Evolutionary conservation across 2,113 vertebrate genomes (phyloP).

Genomic region (Brevimyrus niger): DNA sequence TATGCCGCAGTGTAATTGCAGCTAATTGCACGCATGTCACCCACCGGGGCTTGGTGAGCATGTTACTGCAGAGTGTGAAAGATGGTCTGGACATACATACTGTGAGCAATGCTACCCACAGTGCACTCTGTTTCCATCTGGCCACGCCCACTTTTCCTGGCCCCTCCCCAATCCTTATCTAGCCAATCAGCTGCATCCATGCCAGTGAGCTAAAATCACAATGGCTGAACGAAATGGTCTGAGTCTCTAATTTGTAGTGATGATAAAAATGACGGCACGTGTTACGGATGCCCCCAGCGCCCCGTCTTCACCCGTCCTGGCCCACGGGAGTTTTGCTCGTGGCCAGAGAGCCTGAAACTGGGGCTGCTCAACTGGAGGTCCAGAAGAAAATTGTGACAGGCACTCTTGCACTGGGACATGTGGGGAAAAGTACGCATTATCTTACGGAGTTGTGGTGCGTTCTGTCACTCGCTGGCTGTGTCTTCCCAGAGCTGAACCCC

Average conservation of each 20-base stretch:
- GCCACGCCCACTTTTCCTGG: background rate
- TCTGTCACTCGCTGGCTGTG: background rate
- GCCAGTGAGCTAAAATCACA: background rate
- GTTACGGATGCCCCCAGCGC: background rate
- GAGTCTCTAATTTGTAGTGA: background rate
- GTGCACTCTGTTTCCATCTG: background rate
- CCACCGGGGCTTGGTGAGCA: too few relatives aligned
- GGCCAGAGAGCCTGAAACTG: background rate
- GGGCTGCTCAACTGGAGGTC: background rate
- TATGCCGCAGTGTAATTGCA: background rate
- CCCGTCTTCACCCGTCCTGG: background rate
- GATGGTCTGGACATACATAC: background rate
- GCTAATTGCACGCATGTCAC: background rate
- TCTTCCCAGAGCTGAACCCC: background rate
- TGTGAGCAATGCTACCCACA: background rate
- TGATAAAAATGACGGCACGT: background rate
- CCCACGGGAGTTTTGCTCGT: background rate
- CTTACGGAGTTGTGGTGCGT: background rate
- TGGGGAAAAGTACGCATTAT: background rate
- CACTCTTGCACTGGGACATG: background rate
- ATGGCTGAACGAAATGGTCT: background rate
- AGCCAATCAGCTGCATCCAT: background rate
- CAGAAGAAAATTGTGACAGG: background rate
- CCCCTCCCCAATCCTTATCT: background rate
- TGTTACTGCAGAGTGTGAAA: background rate